These are phyloP conservation scores for Eremobia ochroleuca DNA, from an alignment of 2,888 invertebrate genomes.

Conservation along the genomic window DNA sequence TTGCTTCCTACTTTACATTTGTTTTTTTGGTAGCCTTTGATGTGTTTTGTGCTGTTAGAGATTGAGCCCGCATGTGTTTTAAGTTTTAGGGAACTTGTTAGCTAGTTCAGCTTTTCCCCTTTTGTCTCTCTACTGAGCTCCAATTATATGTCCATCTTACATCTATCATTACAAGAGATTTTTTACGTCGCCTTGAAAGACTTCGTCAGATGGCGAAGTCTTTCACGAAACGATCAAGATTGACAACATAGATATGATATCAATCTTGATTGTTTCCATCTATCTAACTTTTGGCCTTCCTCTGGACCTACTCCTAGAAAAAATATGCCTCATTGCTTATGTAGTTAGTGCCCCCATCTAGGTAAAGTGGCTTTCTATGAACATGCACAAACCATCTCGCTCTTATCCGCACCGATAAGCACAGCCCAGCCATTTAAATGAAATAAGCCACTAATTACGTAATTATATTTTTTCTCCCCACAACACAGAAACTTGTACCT, in stretches of 20 bases:
- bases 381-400: background rate
- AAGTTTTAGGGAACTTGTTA: background rate
- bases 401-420: too few relatives aligned
- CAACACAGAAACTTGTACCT: constrained; percentile 7
- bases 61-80: constrained; percentile 3
- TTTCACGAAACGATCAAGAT: background rate
- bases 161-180: too few relatives aligned
- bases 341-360: too few relatives aligned
- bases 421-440: constrained; percentile 5
- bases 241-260: background rate
- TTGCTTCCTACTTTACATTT: constrained; percentile 28
- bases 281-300: background rate
- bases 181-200: too few relatives aligned
- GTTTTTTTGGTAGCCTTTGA: constrained; percentile 23
- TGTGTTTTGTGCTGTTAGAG: constrained; percentile 9
- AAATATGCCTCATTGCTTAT: too few relatives aligned
- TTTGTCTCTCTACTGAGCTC: background rate
- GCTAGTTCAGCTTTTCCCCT: too few relatives aligned
- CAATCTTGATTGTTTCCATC: background rate
- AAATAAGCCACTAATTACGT: constrained; percentile 33
- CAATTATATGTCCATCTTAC: too few relatives aligned
- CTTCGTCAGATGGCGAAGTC: too few relatives aligned
- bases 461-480: constrained; percentile 1
- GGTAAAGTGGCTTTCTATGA: background rate
- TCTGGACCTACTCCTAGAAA: too few relatives aligned